Evolutionary conservation across 2,113 vertebrate genomes (phyloP), one percentile per base, ranked within the genome.

Genomic region (Cisticola juncidis): DNA sequence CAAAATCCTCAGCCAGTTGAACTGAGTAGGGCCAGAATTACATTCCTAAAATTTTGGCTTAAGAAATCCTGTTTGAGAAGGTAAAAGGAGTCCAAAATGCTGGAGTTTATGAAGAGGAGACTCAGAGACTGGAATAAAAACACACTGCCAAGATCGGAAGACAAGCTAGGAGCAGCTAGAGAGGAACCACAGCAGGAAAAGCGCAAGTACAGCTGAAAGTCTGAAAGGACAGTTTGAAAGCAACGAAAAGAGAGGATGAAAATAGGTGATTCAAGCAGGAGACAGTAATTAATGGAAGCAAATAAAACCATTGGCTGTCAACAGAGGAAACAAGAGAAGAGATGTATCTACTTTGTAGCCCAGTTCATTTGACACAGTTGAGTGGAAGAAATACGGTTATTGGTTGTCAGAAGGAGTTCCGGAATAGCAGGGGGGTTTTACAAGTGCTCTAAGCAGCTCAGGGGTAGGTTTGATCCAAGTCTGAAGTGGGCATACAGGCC

Each of bases 11-110:
- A 90, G 74, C 28, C 79, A 65, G 61, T 77, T 82, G 58, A 73
- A 61, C n/a, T 58, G 82, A 80, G 35, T 6, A 45, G 54, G 42
- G 71, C 74, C 90, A 94, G 71, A 93, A 92, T 48, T 73, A 83
- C 79, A 73, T 86, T 97, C 82, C 86, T 80, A 66, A 62, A 88
- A 77, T 40, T 86, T 80, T 96, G 76, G 74, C 71, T 62, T 62
- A 72, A 90, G 58, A 80, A 19, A 81, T 70, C 50, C 50, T 66
- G 29, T 77, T 92, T 77, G 82, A 81, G 76, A 91, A 95, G 79
- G 94, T 73, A 90, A 69, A 93, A 91, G 29, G n/a, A 92, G 47
- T 82, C 64, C 56, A 92, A 89, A 81, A 73, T 42, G 58, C 84
- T 68, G 40, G 73, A 71, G 65, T 79, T 90, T 54, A 84, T 35